Conservation (phyloP, 1,140 invertebrate genomes). For the Drosophila arawakana region DNA sequence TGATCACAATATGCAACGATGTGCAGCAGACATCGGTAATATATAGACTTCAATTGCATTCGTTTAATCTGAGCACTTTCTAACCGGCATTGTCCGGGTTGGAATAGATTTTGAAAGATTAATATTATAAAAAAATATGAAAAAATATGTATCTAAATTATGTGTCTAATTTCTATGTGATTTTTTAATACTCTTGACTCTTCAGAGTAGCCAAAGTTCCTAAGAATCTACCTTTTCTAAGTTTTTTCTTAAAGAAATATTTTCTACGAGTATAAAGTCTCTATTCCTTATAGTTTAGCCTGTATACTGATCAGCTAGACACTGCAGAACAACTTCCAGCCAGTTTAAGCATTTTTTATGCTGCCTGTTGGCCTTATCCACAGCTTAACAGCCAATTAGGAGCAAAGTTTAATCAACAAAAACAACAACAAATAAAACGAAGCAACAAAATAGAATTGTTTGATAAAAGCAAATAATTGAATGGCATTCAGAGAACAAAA, state of each 20-base stretch:
- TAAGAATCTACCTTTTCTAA: too few relatives aligned
- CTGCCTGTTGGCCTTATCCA: slow-evolving; percentile 3
- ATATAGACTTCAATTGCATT: neutral
- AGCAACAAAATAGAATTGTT: slow-evolving; percentile 24
- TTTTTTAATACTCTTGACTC: too few relatives aligned
- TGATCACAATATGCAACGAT: slow-evolving; percentile 9
- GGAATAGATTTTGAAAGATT: neutral
- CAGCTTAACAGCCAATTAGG: slow-evolving; percentile 36
- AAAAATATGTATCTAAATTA: too few relatives aligned
- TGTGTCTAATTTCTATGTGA: too few relatives aligned
- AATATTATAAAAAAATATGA: neutral
- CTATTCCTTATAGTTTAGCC: too few relatives aligned
- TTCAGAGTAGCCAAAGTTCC: too few relatives aligned
- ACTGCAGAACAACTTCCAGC: neutral
- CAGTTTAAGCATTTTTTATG: neutral
- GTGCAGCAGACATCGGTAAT: neutral
- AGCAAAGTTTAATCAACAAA: slow-evolving; percentile 15
- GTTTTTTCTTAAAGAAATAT: too few relatives aligned
- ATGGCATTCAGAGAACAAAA: slow-evolving; percentile 29
- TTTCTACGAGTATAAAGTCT: too few relatives aligned
- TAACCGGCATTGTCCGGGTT: neutral
- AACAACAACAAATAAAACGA: too few relatives aligned
- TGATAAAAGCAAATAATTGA: slow-evolving; percentile 38
- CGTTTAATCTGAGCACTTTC: neutral
- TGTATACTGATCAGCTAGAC: too few relatives aligned